These are phyloP conservation scores for Lonchura striata DNA, from an alignment of 2,113 vertebrate genomes.

Conservation along the genomic window DNA sequence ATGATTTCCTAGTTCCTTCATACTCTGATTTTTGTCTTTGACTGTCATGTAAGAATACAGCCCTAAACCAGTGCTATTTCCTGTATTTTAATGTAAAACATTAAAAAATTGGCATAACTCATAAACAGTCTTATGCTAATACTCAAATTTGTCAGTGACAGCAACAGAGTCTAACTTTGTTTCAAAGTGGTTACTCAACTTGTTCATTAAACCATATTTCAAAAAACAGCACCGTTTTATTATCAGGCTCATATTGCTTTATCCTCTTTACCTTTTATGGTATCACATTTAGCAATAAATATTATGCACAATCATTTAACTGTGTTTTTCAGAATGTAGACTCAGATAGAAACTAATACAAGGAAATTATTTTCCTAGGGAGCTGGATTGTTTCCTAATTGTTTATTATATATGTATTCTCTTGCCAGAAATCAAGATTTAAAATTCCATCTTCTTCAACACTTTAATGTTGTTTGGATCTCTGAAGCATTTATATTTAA, in stretches of 20 bases:
- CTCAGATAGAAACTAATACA: not conserved
- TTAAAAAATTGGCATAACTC: conserved; percentile 9
- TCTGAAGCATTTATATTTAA: conserved; percentile 57
- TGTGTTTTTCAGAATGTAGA: not conserved
- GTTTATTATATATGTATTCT: conserved; percentile 6
- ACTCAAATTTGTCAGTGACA: not conserved
- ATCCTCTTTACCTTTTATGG: not conserved
- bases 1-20: conserved; percentile 34
- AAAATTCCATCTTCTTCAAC: conserved; percentile 34
- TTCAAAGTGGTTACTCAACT: not conserved
- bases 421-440: conserved; percentile 38
- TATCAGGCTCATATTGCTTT: not conserved
- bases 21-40: not conserved
- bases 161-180: conserved; percentile 40
- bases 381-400: conserved; percentile 23
- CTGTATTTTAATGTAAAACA: conserved; percentile 7
- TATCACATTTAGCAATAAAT: not conserved
- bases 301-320: conserved; percentile 8
- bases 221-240: conserved; percentile 13
- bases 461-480: conserved; percentile 26
- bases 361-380: conserved; percentile 31
- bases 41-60: conserved; percentile 30
- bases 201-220: conserved; percentile 33
- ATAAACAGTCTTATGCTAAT: conserved; percentile 46
- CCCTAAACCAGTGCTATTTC: conserved; percentile 46